Conservation (phyloP, 2,888 invertebrate genomes). For the Meganola albula region DNA sequence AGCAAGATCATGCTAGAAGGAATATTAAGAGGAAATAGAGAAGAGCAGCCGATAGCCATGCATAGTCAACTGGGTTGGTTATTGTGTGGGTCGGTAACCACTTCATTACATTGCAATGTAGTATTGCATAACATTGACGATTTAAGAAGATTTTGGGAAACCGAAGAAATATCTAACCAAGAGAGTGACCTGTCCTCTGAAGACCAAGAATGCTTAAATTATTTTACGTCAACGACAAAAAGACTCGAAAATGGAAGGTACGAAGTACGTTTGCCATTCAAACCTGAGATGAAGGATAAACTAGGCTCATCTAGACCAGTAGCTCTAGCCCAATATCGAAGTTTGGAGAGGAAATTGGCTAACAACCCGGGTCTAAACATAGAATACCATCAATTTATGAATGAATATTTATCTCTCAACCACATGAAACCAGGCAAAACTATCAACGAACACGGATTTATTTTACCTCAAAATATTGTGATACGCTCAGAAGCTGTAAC, state of each 20-base stretch:
- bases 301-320: slow-evolving; percentile 3
- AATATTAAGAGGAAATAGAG: background rate
- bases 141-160: slow-evolving; percentile 2
- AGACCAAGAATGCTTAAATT: slow-evolving; percentile 2
- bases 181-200: background rate
- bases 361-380: too few relatives aligned
- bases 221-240: background rate
- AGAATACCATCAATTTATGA: too few relatives aligned
- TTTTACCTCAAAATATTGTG: too few relatives aligned
- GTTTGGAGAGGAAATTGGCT: background rate
- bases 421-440: too few relatives aligned
- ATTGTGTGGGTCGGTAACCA: background rate
- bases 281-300: background rate
- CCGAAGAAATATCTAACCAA: slow-evolving; percentile 3
- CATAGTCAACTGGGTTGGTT: slow-evolving; percentile 1
- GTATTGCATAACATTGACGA: slow-evolving; percentile 1
- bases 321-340: slow-evolving; percentile 3
- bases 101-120: slow-evolving; percentile 2
- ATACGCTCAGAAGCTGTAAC: too few relatives aligned
- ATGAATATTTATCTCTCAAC: too few relatives aligned
- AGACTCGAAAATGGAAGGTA: slow-evolving; percentile 1
- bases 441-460: too few relatives aligned
- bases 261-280: slow-evolving; percentile 5
- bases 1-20: slow-evolving; percentile 1
- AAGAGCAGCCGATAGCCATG: background rate